Base-by-base conservation (phyloP, 2,888 invertebrate species). In the Drosophila subquinaria region DNA sequence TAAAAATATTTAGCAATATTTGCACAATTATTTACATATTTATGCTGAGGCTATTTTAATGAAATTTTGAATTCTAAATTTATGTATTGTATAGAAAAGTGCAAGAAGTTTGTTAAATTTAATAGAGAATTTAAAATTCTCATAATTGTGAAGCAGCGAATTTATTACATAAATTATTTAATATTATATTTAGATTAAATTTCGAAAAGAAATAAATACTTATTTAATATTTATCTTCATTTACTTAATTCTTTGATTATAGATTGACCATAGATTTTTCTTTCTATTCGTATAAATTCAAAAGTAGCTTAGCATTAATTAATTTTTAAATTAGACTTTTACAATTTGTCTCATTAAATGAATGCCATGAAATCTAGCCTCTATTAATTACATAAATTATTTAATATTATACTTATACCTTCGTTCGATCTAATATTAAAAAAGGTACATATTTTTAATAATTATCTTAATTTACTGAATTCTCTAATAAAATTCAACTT, bases 1-100 rank as follows among this genome's bases (percentile, higher is more conserved):
- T 17, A 20, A 4, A 43, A 20, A 55, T 55, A 30, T 42, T 40
- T 30, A 9, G 13, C 15, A 59, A 48, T 43, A 43, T 52, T 35
- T 33, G 33, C 15, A 15, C 33, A 36, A 47, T 42, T 42, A 40
- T 42, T 42, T 45, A 9, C 36, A 50, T n/a, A 38, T 48, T 38
- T 48, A 27, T 38, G 48, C 27, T 27, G n/a, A 4, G 8, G 9
- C 13, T 3, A 30, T 50, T 48, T 35, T 10, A 11, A 45, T 23
- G 11, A 15, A 45, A 36, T 45, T 57, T 35, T 35, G 3, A 10
- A 35, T 45, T 35, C 3, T 6, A 33, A 36, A 36, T 57, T 36
- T 8, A n/a, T 15, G 20, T 33, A 23, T 43, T 56, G 27, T 10
- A 3, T 23, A 1, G 3, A 3, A 23, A 3, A 11, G 2, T 15